phyloP scores from a whole-genome alignment of 2,888 invertebrate species.

The Parnassius orleans region DNA sequence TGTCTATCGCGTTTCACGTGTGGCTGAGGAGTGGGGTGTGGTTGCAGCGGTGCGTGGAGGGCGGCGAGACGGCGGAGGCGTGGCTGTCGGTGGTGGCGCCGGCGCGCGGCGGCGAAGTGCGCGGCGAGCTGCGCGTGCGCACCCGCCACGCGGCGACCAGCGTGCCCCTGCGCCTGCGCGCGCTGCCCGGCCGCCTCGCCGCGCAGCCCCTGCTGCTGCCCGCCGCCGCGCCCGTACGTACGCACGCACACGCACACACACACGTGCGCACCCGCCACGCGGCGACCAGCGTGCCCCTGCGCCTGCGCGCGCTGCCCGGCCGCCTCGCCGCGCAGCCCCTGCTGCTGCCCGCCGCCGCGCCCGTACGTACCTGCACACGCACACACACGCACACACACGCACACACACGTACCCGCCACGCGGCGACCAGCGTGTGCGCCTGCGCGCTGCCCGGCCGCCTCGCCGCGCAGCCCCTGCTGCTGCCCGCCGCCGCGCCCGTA shows the following conservation, averaged over 20 bases:
- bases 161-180: slow-evolving; percentile 18
- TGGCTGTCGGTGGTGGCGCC: slow-evolving; percentile 49
- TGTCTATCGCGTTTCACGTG: too few species aligned
- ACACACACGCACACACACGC: too few species aligned
- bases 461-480: too few species aligned
- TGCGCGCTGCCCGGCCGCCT: slow-evolving; percentile 1
- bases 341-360: slow-evolving; percentile 39
- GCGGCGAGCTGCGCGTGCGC: slow-evolving; percentile 38
- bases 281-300: slow-evolving; percentile 1
- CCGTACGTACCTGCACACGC: slow-evolving; percentile 33
- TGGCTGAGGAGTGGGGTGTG: background rate
- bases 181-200: background rate
- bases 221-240: slow-evolving; percentile 44
- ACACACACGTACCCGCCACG: slow-evolving; percentile 32
- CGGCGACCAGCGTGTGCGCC: slow-evolving; percentile 12
- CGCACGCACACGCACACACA: slow-evolving; percentile 31
- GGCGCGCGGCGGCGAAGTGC: slow-evolving; percentile 40
- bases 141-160: slow-evolving; percentile 30
- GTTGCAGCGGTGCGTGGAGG: slow-evolving; percentile 26
- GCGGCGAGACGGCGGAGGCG: slow-evolving; percentile 32
- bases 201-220: too few species aligned
- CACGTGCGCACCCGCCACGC: slow-evolving; percentile 38
- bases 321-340: too few species aligned
- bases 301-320: slow-evolving; percentile 9
- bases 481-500: slow-evolving; percentile 44